Evolutionary conservation across 1,140 invertebrate species (phyloP), one percentile per base, ranked within the genome.

Genomic region (Mya arenaria): DNA sequence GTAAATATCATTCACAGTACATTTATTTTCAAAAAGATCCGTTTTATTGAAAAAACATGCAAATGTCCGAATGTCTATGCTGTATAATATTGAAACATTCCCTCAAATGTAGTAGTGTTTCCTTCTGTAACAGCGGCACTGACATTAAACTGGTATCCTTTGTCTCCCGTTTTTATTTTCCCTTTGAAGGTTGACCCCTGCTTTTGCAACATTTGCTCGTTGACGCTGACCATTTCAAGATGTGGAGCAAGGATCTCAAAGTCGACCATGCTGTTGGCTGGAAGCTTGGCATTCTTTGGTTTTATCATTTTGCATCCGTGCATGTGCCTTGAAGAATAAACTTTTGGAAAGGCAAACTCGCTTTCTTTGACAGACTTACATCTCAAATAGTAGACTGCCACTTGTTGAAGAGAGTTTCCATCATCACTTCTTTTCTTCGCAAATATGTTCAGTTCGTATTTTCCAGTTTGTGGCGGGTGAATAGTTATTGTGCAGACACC

Each of bases 391-490:
- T 83, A 86, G 17, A 44, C 34, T 28, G 82, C 48, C 10, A 86
- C 34, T 36, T 74, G 37, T 13, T n/a, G 15, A 37, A 63, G 55
- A 15, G 13, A 4, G 4, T 65, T 39, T 25, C 28, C 56, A 17
- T 80, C 56, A 34, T 75, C 66, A 25, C 28, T 44, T n/a, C 23
- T 39, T 10, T 41, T 6, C 32, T 69, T 55, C 0, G 66, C 81
- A 62, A 65, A 86, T 13, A 86, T 41, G 17, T 19, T 23, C 4
- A 86, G 62, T 17, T 34, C 69, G 41, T 69, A 86, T 58, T 25
- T 84, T 5, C 75, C 80, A 2, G 75, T 17, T 36, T 58, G 34
- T 1, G 75, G 80, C 34, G 83, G 83, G 25, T 41, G 34, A 1
- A 86, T 56, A 25, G 48, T 34, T 10, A 84, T 39, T 34, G 25